Conservation (phyloP, 1,140 invertebrate genomes). For the Drosophila truncata region DNA sequence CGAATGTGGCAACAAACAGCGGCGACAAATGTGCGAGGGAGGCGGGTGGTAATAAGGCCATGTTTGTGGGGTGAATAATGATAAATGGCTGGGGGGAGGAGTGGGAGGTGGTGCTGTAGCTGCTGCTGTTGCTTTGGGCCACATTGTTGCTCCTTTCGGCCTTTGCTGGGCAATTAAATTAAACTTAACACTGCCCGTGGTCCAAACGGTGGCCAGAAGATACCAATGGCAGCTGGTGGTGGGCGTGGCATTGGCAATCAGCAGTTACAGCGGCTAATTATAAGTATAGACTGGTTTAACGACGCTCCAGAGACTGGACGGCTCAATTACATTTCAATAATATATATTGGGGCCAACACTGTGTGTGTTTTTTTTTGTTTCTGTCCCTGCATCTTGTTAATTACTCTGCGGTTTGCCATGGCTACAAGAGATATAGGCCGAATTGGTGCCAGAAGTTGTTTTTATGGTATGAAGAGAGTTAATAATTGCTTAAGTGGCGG, state of each 20-base stretch:
- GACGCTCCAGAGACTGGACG: slow-evolving; percentile 45
- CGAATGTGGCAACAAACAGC: slow-evolving; percentile 55
- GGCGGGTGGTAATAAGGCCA: slow-evolving; percentile 52
- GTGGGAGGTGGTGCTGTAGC: slow-evolving; percentile 19
- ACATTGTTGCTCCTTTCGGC: slow-evolving; percentile 62
- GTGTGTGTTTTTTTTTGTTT: background rate
- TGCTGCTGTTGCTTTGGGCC: slow-evolving; percentile 55
- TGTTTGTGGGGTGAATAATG: slow-evolving; percentile 60
- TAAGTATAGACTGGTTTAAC: slow-evolving; percentile 54
- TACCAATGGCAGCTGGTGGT: slow-evolving; percentile 14
- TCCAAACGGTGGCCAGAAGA: slow-evolving; percentile 48
- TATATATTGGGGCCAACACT: slow-evolving; percentile 23
- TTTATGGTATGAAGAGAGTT: background rate
- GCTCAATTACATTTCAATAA: slow-evolving; percentile 53
- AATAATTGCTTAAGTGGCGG: background rate
- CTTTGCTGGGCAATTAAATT: slow-evolving; percentile 73
- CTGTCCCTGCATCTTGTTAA: slow-evolving; percentile 1
- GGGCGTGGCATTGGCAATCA: slow-evolving; percentile 41
- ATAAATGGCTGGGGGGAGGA: slow-evolving; percentile 39
- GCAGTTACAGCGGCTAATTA: slow-evolving; percentile 58
- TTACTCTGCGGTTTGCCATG: slow-evolving; percentile 9
- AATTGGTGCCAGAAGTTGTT: background rate
- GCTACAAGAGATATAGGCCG: background rate
- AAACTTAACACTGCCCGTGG: slow-evolving; percentile 68
- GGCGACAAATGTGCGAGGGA: slow-evolving; percentile 56